phyloP scores from a whole-genome alignment of 2,888 invertebrate genomes.

The Ichneumon xanthorius region DNA sequence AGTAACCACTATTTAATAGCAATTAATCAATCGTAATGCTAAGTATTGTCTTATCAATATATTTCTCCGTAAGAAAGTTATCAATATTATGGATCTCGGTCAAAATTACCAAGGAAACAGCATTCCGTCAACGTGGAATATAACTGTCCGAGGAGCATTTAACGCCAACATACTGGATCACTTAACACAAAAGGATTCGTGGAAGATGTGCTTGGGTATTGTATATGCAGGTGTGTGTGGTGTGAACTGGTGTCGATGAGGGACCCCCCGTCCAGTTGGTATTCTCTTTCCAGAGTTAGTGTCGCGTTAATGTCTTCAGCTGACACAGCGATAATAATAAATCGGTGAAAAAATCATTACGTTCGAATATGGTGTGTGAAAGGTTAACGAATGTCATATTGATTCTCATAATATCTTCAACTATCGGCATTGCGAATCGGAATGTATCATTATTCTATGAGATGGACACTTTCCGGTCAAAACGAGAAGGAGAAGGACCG shows the following conservation, averaged over 20 bases:
- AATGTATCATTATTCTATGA: conserved; percentile 26
- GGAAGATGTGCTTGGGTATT: not conserved
- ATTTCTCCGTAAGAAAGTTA: too few relatives aligned
- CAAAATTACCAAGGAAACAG: not conserved
- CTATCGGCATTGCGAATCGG: not conserved
- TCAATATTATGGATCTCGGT: too few relatives aligned
- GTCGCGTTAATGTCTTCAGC: conserved; percentile 24
- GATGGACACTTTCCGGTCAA: conserved; percentile 23
- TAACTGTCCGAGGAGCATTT: conserved; percentile 8
- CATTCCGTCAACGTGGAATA: not conserved
- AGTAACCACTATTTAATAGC: too few relatives aligned
- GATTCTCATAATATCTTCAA: not conserved
- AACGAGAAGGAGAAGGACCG: conserved; percentile 82
- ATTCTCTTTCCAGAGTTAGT: conserved; percentile 27
- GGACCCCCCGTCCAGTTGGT: conserved; percentile 45
- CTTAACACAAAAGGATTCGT: conserved; percentile 39
- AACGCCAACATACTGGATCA: conserved; percentile 14
- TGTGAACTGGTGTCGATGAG: conserved; percentile 15
- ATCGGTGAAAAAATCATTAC: not conserved
- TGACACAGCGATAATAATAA: not conserved
- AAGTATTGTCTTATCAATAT: too few relatives aligned
- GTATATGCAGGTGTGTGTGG: conserved; percentile 21
- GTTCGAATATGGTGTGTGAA: conserved; percentile 27
- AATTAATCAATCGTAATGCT: too few relatives aligned
- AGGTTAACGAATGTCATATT: conserved; percentile 37